Base-by-base conservation (phyloP, 2,888 invertebrate genomes). In the Apoda limacodes region DNA sequence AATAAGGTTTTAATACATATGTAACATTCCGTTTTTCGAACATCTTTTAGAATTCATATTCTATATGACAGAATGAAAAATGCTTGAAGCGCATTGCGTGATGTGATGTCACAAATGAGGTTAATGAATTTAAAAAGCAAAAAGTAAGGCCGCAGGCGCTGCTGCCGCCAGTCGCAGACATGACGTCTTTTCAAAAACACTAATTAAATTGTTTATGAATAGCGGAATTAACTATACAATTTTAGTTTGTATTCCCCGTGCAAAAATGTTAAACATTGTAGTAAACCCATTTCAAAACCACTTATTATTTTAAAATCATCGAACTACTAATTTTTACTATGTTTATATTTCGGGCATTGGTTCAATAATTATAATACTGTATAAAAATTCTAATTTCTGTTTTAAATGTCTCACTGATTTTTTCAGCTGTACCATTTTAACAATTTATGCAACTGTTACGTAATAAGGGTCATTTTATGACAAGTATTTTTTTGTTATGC, bases 41-140 rank as follows among this genome's bases (percentile, higher is more conserved):
- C n/a, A n/a, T n/a, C n/a, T n/a, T n/a, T n/a, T n/a, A n/a, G n/a
- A n/a, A n/a, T n/a, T n/a, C n/a, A n/a, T n/a, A n/a, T n/a, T n/a
- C n/a, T n/a, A n/a, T n/a, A n/a, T n/a, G n/a, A n/a, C n/a, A n/a
- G n/a, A n/a, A n/a, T n/a, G n/a, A n/a, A n/a, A n/a, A n/a, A n/a
- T n/a, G n/a, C n/a, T n/a, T n/a, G n/a, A n/a, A n/a, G n/a, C n/a
- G n/a, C n/a, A n/a, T n/a, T n/a, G n/a, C n/a, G n/a, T n/a, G n/a
- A n/a, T n/a, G 25, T 44, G 42, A 25, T 50, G 52, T 51, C 45
- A 35, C 47, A 39, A 55, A 55, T 40, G 50, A 46, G 52, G 56
- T 48, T 60, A 60, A 59, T 60, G 51, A 46, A 60, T 55, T 47
- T 25, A 42, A 50, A 48, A 41, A 50, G 51, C 45, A 54, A 52